Evolutionary conservation across 2,797 vertebrate species (phyloP).

Genomic region (Micropoecilia bifurca): DNA sequence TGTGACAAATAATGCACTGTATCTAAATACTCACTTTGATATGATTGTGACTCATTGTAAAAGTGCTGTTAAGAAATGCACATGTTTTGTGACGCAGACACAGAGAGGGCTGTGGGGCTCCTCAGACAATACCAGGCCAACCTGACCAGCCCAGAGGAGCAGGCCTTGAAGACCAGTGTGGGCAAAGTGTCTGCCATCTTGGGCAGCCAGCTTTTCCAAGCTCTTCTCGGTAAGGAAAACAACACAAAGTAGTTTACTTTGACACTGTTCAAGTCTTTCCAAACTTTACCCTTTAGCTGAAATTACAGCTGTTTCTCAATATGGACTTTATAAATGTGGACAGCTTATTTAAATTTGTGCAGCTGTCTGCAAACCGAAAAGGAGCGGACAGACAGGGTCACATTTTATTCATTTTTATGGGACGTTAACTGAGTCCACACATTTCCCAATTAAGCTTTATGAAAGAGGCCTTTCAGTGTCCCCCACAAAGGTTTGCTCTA

Average conservation of each 20-base stretch:
- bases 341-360: constrained; percentile 14
- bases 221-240: constrained; percentile 83
- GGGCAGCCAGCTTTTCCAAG: constrained; percentile 85
- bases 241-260: constrained; percentile 17
- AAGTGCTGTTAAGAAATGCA: constrained; percentile 32
- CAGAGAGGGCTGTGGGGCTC: constrained; percentile 86
- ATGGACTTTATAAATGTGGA: neutral
- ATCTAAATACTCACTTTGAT: too few species aligned
- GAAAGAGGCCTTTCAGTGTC: constrained; percentile 75
- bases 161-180: constrained; percentile 86
- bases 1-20: too few species aligned
- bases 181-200: constrained; percentile 84
- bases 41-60: neutral
- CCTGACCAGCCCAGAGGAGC: constrained; percentile 85
- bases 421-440: constrained; percentile 64
- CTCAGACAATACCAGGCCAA: constrained; percentile 88
- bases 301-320: constrained; percentile 29
- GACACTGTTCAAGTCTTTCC: constrained; percentile 13
- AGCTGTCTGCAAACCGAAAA: constrained; percentile 41
- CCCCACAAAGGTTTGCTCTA: constrained; percentile 71
- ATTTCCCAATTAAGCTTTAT: constrained; percentile 66
- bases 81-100: constrained; percentile 79
- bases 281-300: constrained; percentile 17
- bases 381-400: constrained; percentile 51
- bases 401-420: constrained; percentile 71